phyloP scores from a whole-genome alignment of 1,140 invertebrate species.

The Brachionus angularis region DNA sequence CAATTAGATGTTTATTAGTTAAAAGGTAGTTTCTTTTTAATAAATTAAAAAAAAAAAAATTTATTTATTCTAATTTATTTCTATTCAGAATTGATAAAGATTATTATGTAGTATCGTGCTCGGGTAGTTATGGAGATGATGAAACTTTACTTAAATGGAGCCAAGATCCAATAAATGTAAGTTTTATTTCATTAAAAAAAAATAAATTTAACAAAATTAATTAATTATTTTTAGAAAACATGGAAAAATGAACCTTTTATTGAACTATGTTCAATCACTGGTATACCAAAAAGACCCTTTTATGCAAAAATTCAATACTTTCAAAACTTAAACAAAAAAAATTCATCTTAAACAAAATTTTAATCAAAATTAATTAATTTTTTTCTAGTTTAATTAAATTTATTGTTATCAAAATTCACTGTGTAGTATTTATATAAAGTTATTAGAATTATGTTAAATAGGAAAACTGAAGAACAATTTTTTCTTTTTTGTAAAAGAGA shows the following conservation, averaged over 20 bases:
- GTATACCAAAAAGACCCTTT: constrained; percentile 50
- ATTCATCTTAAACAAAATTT: constrained; percentile 12
- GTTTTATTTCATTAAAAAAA: background rate
- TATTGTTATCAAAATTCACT: too few relatives aligned
- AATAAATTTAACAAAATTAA: background rate
- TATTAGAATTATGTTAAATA: too few relatives aligned
- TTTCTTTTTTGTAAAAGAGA: too few relatives aligned
- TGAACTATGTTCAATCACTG: constrained; percentile 55
- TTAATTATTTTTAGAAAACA: constrained; percentile 52
- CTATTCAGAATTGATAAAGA: constrained; percentile 53
- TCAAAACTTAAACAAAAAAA: constrained; percentile 40
- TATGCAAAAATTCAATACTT: constrained; percentile 48
- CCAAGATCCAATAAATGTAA: constrained; percentile 52
- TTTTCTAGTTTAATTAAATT: too few relatives aligned
- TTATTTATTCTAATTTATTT: background rate
- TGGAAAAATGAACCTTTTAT: constrained; percentile 62
- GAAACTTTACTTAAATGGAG: constrained; percentile 61
- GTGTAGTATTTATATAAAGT: too few relatives aligned
- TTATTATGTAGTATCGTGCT: constrained; percentile 58
- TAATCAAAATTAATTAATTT: too few relatives aligned
- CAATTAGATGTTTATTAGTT: constrained; percentile 57
- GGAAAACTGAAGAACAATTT: too few relatives aligned
- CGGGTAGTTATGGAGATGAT: constrained; percentile 61
- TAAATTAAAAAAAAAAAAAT: background rate
- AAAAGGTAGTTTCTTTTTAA: constrained; percentile 49